These are phyloP conservation scores for Python bivittatus DNA, from an alignment of 2,113 vertebrate species.

Conservation along the genomic window DNA sequence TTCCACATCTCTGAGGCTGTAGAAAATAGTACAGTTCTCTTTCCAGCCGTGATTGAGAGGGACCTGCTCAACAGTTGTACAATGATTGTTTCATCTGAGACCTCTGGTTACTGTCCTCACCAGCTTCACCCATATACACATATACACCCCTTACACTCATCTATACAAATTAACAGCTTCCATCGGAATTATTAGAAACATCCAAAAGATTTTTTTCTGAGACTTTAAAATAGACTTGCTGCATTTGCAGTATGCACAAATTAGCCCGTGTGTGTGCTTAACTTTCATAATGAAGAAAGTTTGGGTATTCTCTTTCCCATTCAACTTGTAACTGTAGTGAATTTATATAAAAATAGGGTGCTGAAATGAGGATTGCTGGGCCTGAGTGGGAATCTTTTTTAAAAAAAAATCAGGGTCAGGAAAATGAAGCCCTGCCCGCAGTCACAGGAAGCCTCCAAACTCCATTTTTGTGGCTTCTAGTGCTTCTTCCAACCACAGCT, in stretches of 20 bases:
- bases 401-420: too few species aligned
- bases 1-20: background rate
- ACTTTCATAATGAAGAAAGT: background rate
- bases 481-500: too few species aligned
- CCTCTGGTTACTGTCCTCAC: background rate
- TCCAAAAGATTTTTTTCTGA: background rate
- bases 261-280: background rate
- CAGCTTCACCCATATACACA: background rate
- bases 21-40: background rate
- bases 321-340: background rate
- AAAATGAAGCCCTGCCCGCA: too few species aligned
- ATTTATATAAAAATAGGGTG: background rate
- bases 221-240: background rate
- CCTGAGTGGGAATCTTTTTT: background rate
- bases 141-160: background rate
- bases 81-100: background rate
- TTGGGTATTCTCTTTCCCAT: background rate
- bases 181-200: constrained; percentile 10
- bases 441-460: too few species aligned
- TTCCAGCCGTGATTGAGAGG: background rate
- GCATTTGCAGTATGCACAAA: background rate
- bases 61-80: background rate
- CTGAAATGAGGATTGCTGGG: background rate
- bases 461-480: too few species aligned
- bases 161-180: constrained; percentile 1